phyloP scores from a whole-genome alignment of 2,113 vertebrate genomes.

The Phrynosoma blainvillii region DNA sequence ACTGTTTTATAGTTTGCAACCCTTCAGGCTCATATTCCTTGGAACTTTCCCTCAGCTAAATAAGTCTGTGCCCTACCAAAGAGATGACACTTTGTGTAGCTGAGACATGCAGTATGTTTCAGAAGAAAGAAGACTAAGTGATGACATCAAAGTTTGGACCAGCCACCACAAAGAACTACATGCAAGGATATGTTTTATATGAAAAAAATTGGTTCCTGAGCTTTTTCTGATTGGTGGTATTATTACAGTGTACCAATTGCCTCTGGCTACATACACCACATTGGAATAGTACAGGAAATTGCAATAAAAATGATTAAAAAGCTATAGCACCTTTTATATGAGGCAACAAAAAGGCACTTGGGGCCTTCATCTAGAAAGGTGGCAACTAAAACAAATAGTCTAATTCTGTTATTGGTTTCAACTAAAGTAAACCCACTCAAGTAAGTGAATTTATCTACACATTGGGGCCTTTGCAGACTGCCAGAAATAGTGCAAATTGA shows the following conservation, averaged over 20 bases:
- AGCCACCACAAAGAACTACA: background rate
- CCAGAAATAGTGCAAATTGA: too few relatives aligned
- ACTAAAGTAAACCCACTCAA: too few relatives aligned
- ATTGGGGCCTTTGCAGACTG: too few relatives aligned
- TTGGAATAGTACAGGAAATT: background rate
- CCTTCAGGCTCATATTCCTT: constrained; percentile 22
- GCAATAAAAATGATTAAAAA: background rate
- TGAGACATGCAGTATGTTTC: constrained; percentile 15
- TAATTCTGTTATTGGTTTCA: too few relatives aligned
- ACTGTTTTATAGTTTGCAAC: background rate
- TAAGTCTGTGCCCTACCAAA: constrained; percentile 10
- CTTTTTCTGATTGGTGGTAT: background rate
- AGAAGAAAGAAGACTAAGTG: background rate
- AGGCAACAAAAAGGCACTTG: background rate
- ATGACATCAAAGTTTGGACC: background rate
- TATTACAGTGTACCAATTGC: background rate
- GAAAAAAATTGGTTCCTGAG: background rate
- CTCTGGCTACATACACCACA: background rate
- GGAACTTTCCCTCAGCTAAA: constrained; percentile 10
- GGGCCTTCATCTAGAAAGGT: background rate
- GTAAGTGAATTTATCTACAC: too few relatives aligned
- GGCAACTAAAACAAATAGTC: background rate
- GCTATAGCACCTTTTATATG: background rate
- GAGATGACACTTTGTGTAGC: constrained; percentile 21
- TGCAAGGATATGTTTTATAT: too few relatives aligned